Evolutionary conservation across 2,113 vertebrate species (phyloP).

Genomic region (Empidonax traillii): DNA sequence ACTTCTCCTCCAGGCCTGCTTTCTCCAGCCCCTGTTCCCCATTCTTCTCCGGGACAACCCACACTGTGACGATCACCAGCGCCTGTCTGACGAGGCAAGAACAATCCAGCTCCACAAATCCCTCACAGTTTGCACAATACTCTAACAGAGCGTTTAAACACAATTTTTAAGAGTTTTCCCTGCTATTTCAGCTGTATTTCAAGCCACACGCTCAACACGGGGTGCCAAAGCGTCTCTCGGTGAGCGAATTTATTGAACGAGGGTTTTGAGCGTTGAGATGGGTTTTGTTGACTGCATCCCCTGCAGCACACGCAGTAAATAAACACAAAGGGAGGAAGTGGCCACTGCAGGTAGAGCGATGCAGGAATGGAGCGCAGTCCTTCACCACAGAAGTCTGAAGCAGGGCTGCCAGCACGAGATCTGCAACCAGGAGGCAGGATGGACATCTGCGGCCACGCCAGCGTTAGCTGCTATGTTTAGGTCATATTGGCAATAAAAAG

Average conservation of each 20-base stretch:
- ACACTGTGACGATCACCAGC: background rate
- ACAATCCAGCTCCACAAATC: background rate
- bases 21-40: background rate
- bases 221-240: background rate
- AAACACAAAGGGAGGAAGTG: background rate
- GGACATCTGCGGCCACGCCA: background rate
- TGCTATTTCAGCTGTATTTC: constrained; percentile 24
- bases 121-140: background rate
- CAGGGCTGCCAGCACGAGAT: background rate
- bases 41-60: background rate
- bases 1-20: background rate
- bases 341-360: background rate
- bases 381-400: background rate
- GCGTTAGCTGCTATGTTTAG: background rate
- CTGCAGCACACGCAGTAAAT: background rate
- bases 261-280: background rate
- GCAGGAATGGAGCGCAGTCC: background rate
- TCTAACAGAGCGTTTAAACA: background rate
- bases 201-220: background rate
- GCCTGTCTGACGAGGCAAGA: background rate
- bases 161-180: background rate
- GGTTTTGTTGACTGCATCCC: background rate
- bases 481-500: background rate
- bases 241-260: background rate
- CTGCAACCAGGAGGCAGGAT: background rate